Evolutionary conservation across 1,140 invertebrate genomes (phyloP), one percentile per base, ranked within the genome.

Genomic region (Cheumatopsyche charites): DNA sequence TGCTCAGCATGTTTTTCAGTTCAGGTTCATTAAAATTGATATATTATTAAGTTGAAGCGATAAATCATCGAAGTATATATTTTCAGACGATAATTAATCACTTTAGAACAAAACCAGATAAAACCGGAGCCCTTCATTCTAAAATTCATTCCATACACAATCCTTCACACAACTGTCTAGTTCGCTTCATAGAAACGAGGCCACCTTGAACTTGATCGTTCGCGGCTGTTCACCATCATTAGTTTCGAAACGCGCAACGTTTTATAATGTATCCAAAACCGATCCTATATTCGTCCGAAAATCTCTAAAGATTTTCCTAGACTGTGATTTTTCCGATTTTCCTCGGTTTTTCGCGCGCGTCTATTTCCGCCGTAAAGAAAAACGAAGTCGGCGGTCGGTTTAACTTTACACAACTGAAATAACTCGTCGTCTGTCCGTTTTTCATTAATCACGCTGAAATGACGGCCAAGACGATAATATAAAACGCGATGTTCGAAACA

Each of bases 131-230:
- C 47, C 47, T 52, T 52, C 47, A 17, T 52, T 52, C 47, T 17
- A 52, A 52, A 45, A 19, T 19, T 6, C 29, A 36, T 36, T 36
- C 29, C 29, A 9, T 36, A 36, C 15, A 19, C 19, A 52, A 52
- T 52, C 47, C 47, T 19, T 19, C n/a, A 52, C 2, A 45, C 47
- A 52, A 52, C 47, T 52, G 47, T 52, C 47, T 15, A 52, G n/a
- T 52, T 19, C 47, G 15, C 47, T 1, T 52, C 47, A 52, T 17
- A 3, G 29, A 52, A 15, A 47, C 45, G 45, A 7, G 19, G 15
- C 19, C 15, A 23, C 55, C 55, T 58, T 58, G 55, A 58, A 58
- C 55, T 58, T 58, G 55, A 58, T 58, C 55, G 19, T 25, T 58
- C n/a, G 19, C 19, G 15, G 21, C 23, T 58, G 19, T 58, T 23